These are phyloP conservation scores for Brachionus paranguensis DNA, from an alignment of 1,140 invertebrate species.

Conservation along the genomic window DNA sequence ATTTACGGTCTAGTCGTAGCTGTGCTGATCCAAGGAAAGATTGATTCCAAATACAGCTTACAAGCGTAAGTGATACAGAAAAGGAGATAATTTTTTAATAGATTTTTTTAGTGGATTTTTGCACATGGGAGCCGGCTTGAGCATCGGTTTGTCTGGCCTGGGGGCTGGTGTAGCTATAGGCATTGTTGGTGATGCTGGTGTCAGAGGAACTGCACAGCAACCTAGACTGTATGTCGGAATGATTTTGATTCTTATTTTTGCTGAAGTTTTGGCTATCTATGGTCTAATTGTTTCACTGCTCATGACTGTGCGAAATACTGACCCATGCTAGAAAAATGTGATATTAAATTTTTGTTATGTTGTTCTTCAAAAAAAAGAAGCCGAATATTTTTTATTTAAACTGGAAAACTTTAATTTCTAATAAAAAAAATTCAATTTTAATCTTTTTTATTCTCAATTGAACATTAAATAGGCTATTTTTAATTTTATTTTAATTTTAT, in stretches of 20 bases:
- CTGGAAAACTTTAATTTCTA: neutral
- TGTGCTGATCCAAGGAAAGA: conserved; percentile 83
- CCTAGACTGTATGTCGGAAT: conserved; percentile 92
- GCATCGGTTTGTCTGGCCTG: conserved; percentile 92
- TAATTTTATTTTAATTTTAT: too few relatives aligned
- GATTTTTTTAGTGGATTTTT: conserved; percentile 75
- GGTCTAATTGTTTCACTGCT: conserved; percentile 98
- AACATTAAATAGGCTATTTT: too few relatives aligned
- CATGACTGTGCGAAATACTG: conserved; percentile 73
- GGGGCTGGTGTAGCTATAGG: conserved; percentile 97
- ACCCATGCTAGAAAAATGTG: neutral
- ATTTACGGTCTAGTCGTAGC: conserved; percentile 98
- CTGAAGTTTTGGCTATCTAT: conserved; percentile 98
- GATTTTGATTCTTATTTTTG: conserved; percentile 99
- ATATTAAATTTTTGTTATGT: neutral
- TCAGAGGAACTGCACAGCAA: conserved; percentile 95
- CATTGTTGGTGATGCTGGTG: conserved; percentile 95
- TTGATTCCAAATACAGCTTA: conserved; percentile 66
- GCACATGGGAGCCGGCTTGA: conserved; percentile 89
- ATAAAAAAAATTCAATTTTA: too few relatives aligned
- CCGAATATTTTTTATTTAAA: neutral
- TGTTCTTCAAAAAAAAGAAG: neutral
- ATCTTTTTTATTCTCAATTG: too few relatives aligned
- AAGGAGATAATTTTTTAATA: conserved; percentile 1
- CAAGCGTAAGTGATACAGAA: conserved; percentile 65